Base-by-base conservation (phyloP, 2,888 invertebrate genomes). In the Standfussiana lucernea region DNA sequence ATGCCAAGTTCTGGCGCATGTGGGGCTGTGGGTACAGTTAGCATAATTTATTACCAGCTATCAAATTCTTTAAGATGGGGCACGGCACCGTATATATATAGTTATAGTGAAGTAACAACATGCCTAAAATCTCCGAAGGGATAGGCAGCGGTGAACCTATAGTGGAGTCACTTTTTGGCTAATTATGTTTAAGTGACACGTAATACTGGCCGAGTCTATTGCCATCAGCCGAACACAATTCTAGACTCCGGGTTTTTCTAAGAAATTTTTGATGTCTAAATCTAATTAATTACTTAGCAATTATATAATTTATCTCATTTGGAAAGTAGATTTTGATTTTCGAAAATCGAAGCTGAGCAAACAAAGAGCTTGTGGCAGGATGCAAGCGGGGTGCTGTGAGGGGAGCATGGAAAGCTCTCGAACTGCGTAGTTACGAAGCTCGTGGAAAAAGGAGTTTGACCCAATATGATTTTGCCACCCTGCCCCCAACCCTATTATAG, bases 381-480 rank as follows among this genome's bases (percentile, higher is more conserved):
- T 37, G 37, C 15, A 62, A 24, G 11, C 32, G 18, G 65, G 32
- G 42, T 71, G n/a, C 3, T 5, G 15, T 1, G 35, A 6, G 47
- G 47, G 37, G n/a, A n/a, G 7, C 11, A 40, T 21, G 35, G 32
- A 32, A 45, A 67, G 8, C 47, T 24, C 64, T 40, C 40, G 47
- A 53, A 53, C 32, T 45, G 62, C 62, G 35, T 18, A 56, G 56
- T 56, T 28, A 40, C 62, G 11, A 40, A 32, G 24, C 42, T 53
- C 42, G 15, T 8, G 65, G 18, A 75, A 75, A 24, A 24, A 11
- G 53, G 37, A 66, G 1, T 21, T 7, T 32, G 47, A 32, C 45
- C 76, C 66, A 76, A 21, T 76, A 53, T 75, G 35, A 53, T 75
- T 15, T 56, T 47, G 21, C 76, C 76, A 76, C 56, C 76, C n/a